Conservation (phyloP, 2,797 vertebrate genomes). For the Halcyon badia region DNA sequence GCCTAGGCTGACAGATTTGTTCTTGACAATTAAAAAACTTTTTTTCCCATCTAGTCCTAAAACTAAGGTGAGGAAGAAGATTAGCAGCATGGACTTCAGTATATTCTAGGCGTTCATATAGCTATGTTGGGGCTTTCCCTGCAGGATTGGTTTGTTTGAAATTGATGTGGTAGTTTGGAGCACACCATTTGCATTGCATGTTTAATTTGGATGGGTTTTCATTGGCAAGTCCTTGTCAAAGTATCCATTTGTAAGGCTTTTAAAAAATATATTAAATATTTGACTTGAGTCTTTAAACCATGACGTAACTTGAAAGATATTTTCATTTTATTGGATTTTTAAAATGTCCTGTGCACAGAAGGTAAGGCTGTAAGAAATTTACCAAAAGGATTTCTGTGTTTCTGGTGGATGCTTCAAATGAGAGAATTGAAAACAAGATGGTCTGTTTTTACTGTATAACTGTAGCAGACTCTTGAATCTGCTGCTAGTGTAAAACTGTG, state of each 20-base stretch:
- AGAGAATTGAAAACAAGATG: constrained; percentile 24
- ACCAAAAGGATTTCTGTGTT: not conserved
- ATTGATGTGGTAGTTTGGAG: not conserved
- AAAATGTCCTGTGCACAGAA: not conserved
- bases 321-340: not conserved
- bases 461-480: constrained; percentile 37
- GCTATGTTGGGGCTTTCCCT: not conserved
- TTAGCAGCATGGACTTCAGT: not conserved
- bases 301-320: not conserved
- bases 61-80: not conserved
- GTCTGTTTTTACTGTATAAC: constrained; percentile 37
- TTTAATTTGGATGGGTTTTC: not conserved
- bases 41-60: not conserved
- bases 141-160: not conserved
- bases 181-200: not conserved
- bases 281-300: not conserved
- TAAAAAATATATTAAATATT: not conserved
- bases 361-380: not conserved
- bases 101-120: not conserved
- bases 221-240: not conserved
- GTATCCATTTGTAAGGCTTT: not conserved
- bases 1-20: not conserved
- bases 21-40: not conserved
- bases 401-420: constrained; percentile 21
- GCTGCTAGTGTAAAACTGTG: not conserved